Evolutionary conservation across 2,113 vertebrate species (phyloP), one percentile per base, ranked within the genome.

Genomic region (Perccottus glenii): DNA sequence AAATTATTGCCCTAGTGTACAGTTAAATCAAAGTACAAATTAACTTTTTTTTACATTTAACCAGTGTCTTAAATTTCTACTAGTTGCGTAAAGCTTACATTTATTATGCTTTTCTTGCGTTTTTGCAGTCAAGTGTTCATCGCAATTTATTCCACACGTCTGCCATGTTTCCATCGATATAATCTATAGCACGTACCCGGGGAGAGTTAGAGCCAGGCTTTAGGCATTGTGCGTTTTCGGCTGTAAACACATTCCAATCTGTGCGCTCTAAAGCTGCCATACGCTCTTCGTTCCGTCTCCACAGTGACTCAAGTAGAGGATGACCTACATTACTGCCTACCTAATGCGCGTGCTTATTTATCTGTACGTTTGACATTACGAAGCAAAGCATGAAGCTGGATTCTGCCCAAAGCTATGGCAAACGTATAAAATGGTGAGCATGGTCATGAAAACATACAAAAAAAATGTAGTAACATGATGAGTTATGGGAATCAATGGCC

Each of bases 301-400:
- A 56, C 50, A 12, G 8, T 58, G 64, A 12, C 58, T 11, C 14
- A 51, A 75, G 9, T 75, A 60, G 70, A 78, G 35, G 50, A 64
- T 85, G 85, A 86, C 87, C 84, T 75, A 87, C 59, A 88, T 89
- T 75, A 55, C 3, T 64, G 11, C 33, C 19, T 32, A 5, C 16
- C 53, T 48, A 67, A 45, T 10, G 45, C 55, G 40, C 49, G 62
- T 35, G 14, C 45, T 32, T 5, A 8, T 33, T 6, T 14, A 12
- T n/a, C 47, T 32, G 55, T 35, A 10, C 0, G 4, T 9, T 27
- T 44, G 38, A 11, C 27, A 59, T 56, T 43, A 19, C 15, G 9
- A 16, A 43, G n/a, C 40, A 6, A 11, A 43, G 15, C 36, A 16
- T 40, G n/a, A 8, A 35, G 52, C 52, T 36, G 33, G 14, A 5